Base-by-base conservation (phyloP, 2,113 vertebrate species). In the Phalacrocorax brasilianus region DNA sequence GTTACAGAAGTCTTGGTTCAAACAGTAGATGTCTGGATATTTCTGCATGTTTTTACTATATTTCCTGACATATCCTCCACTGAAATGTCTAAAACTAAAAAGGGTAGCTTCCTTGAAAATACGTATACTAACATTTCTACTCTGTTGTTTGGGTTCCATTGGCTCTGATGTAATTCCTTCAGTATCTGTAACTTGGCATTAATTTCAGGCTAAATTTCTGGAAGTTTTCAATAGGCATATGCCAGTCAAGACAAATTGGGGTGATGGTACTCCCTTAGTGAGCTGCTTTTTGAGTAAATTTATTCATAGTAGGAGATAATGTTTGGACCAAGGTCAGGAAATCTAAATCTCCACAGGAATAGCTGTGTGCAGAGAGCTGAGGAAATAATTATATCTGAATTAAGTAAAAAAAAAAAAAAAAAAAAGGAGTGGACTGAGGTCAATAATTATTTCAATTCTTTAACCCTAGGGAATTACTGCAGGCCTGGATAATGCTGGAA, bases 321-420 rank as follows among this genome's bases (percentile, higher is more conserved):
- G 85, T 96, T 71, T 96, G 85, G 77, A 93, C 71, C 70, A 96
- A 97, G 97, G 97, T 98, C 97, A 98, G 94, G 79, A 96, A 94
- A 91, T 70, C 76, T 93, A 77, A 96, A 95, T 97, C 96, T 97
- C 95, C 35, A 71, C 52, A 97, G 95, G 72, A 95, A 91, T 91
- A 95, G 59, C 89, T 83, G 33, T 65, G 21, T 91, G 47, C 79
- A 94, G 89, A 91, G 74, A 96, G 91, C 86, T 91, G 72, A 97
- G 80, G 89, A 97, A 97, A 97, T 97, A 98, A 98, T 98, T 98
- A 96, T 93, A 86, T 47, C 70, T 80, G 90, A 95, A 75, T 87
- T 89, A 44, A 61, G 23, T 8, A 45, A 73, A 63, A 72, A 18
- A 72, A 18, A 58, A 38, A 38, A 38, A 52, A n/a, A 73, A 63